Percentiles rank a stretch among this genome's conserved stretches.
Evolutionary conservation across 1,140 invertebrate species (phyloP).

Genomic region (Tribolium madens): DNA sequence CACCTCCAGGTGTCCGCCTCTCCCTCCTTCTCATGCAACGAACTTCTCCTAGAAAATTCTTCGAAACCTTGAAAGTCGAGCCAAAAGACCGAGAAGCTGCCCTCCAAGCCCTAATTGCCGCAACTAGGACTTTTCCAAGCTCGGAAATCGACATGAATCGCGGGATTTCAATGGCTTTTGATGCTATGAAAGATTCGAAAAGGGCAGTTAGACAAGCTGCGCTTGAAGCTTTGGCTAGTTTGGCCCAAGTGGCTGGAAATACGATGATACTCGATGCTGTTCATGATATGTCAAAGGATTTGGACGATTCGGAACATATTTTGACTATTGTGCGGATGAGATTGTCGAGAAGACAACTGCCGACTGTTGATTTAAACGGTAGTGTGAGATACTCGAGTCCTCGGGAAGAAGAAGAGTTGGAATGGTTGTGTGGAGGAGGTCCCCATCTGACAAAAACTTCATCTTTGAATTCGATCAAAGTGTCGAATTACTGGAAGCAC

Average conservation of each 20-base stretch:
- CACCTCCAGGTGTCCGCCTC: constrained; percentile 15
- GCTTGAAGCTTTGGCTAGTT: constrained; percentile 82
- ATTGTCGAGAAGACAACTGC: constrained; percentile 62
- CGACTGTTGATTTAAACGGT: constrained; percentile 61
- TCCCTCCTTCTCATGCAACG: constrained; percentile 26
- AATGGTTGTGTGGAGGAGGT: constrained; percentile 56
- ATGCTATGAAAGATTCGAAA: constrained; percentile 76
- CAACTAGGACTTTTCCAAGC: constrained; percentile 83
- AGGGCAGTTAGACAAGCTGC: constrained; percentile 82
- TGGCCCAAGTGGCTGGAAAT: constrained; percentile 79
- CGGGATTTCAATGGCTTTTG: constrained; percentile 71
- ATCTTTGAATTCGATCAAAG: constrained; percentile 30
- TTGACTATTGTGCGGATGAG: constrained; percentile 68
- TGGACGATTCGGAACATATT: constrained; percentile 66
- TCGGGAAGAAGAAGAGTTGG: constrained; percentile 58
- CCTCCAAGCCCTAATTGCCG: constrained; percentile 81
- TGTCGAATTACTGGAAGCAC: constrained; percentile 59
- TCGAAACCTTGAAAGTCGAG: background rate
- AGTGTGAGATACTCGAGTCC: constrained; percentile 61
- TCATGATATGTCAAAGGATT: constrained; percentile 64
- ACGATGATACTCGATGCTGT: constrained; percentile 67
- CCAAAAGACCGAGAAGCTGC: constrained; percentile 76
- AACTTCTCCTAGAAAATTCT: background rate
- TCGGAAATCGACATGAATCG: constrained; percentile 80
- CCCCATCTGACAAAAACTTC: background rate